These are phyloP conservation scores for Atherix ibis DNA, from an alignment of 2,888 invertebrate genomes.

Conservation along the genomic window DNA sequence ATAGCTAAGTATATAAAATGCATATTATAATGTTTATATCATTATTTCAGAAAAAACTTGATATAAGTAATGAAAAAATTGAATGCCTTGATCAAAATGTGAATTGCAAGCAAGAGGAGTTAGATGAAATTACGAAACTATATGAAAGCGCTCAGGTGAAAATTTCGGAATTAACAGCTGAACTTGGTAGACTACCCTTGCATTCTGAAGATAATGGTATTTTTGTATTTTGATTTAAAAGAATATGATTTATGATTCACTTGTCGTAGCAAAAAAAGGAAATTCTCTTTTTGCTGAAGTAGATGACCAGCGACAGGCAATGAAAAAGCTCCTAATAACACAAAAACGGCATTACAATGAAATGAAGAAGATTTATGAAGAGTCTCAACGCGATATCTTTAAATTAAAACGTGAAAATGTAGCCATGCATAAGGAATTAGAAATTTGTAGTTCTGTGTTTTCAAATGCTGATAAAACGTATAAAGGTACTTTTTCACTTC, in stretches of 20 bases:
- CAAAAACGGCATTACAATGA: conserved; percentile 43
- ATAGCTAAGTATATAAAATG: background rate
- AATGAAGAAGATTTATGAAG: conserved; percentile 28
- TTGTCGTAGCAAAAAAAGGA: conserved; percentile 40
- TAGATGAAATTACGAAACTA: conserved; percentile 25
- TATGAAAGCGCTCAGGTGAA: conserved; percentile 29
- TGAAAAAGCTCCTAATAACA: conserved; percentile 40
- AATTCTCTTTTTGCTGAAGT: conserved; percentile 50
- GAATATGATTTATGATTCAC: background rate
- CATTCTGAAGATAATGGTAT: conserved; percentile 17
- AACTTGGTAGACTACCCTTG: conserved; percentile 21
- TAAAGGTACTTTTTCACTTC: conserved; percentile 18
- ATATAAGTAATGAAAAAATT: conserved; percentile 25
- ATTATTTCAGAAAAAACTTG: conserved; percentile 21
- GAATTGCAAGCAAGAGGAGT: conserved; percentile 23
- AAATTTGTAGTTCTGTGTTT: conserved; percentile 27
- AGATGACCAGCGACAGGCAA: conserved; percentile 46
- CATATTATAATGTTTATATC: background rate
- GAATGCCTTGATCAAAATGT: conserved; percentile 27
- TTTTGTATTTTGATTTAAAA: background rate
- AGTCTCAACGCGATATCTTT: conserved; percentile 28
- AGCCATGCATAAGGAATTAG: conserved; percentile 28
- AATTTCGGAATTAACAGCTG: conserved; percentile 24
- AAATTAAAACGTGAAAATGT: conserved; percentile 28
- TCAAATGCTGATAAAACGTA: conserved; percentile 27